Percentiles rank a stretch among this genome's conserved stretches.
phyloP scores from a whole-genome alignment of 2,888 invertebrate species.

The Eupithecia tripunctaria region DNA sequence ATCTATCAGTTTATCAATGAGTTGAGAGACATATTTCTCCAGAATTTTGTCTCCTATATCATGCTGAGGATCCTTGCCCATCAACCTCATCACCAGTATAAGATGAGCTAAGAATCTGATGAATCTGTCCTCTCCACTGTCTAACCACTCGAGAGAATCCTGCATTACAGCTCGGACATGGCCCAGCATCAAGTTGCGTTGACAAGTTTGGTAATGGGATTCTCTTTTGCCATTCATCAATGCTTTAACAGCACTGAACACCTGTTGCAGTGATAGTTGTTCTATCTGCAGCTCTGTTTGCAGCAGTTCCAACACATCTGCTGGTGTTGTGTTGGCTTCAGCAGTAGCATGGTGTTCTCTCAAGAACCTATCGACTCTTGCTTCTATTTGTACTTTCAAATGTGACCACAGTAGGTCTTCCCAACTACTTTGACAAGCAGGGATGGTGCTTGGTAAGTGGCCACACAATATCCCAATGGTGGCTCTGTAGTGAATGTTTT shows the following conservation, averaged over 20 bases:
- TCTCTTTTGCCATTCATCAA: conserved; percentile 84
- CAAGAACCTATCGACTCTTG: conserved; percentile 89
- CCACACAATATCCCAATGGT: conserved; percentile 93
- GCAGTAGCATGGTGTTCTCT: conserved; percentile 78
- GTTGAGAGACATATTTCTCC: conserved; percentile 88
- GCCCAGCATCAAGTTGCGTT: conserved; percentile 93
- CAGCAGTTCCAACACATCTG: conserved; percentile 72
- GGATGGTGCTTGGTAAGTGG: conserved; percentile 89
- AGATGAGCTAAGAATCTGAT: conserved; percentile 94
- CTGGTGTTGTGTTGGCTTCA: conserved; percentile 72
- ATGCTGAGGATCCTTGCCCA: conserved; percentile 89
- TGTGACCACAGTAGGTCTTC: conserved; percentile 96
- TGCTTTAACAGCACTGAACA: conserved; percentile 76
- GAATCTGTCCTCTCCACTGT: conserved; percentile 82
- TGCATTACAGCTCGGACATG: conserved; percentile 90
- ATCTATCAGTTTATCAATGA: conserved; percentile 85
- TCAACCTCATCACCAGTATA: conserved; percentile 91
- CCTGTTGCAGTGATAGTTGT: conserved; percentile 72
- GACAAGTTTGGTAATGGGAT: conserved; percentile 90
- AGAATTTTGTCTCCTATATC: conserved; percentile 90
- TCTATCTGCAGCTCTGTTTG: conserved; percentile 70
- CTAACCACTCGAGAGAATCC: conserved; percentile 87
- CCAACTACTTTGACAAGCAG: conserved; percentile 91
- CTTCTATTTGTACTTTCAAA: conserved; percentile 91
- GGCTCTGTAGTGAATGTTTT: conserved; percentile 85